A percentile compares a stretch with the other conserved stretches of the same genome.
phyloP scores from a whole-genome alignment of 2,797 vertebrate species.

The Acanthopagrus latus region DNA sequence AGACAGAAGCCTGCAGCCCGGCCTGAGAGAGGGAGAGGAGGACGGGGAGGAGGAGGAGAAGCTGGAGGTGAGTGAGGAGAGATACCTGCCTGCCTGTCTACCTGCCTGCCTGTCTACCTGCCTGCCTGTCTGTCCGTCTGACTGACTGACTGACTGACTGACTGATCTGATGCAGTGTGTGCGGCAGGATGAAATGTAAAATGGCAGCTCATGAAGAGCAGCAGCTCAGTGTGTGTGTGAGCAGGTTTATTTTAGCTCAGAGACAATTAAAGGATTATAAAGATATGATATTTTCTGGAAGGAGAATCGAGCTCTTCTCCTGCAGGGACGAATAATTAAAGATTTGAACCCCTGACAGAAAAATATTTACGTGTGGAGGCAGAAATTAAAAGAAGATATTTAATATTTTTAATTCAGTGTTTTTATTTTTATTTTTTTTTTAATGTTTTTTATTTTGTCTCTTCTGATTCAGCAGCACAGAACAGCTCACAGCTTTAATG shows the following conservation, averaged over 20 bases:
- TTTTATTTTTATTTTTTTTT: neutral
- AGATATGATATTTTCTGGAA: neutral
- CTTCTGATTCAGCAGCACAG: constrained; percentile 3
- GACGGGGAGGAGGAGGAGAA: constrained; percentile 26
- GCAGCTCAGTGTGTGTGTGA: neutral
- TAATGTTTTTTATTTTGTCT: constrained; percentile 27
- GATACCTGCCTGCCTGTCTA: neutral
- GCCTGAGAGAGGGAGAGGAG: constrained; percentile 1
- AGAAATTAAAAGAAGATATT: too few species aligned
- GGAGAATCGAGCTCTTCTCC: neutral
- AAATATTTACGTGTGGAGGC: neutral
- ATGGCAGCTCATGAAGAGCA: constrained; percentile 53
- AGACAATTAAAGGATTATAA: neutral
- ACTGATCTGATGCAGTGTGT: constrained; percentile 31
- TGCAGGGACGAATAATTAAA: neutral
- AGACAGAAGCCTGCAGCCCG: constrained; percentile 7
- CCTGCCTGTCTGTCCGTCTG: neutral
- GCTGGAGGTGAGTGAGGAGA: constrained; percentile 56
- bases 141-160: too few species aligned
- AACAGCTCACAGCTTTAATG: constrained; percentile 21
- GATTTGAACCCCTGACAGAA: constrained; percentile 21
- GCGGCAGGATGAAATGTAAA: constrained; percentile 36
- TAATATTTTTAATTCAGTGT: neutral
- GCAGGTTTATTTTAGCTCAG: neutral
- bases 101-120: neutral